These are phyloP conservation scores for Pardosa pseudoannulata DNA, from an alignment of 2,888 invertebrate genomes.

Conservation along the genomic window DNA sequence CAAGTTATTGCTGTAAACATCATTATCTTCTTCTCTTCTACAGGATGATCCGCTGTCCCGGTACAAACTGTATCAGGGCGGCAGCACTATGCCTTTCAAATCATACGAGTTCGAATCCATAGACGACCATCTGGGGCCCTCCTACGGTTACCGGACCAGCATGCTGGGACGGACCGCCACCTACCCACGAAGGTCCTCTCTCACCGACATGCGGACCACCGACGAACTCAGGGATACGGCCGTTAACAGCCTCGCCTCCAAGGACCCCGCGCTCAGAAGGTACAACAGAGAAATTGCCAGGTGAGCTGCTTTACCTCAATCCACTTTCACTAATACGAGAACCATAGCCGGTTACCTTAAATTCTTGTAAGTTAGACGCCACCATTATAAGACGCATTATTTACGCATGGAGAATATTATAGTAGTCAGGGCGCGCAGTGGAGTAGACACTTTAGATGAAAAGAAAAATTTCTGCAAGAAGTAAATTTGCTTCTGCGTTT, in stretches of 20 bases:
- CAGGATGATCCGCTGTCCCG: slow-evolving; percentile 56
- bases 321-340: no score
- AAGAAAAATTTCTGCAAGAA: no score
- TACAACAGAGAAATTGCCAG: slow-evolving; percentile 58
- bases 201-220: slow-evolving; percentile 49
- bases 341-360: no score
- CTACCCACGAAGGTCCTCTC: slow-evolving; percentile 58
- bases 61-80: slow-evolving; percentile 48
- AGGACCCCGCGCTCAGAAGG: slow-evolving; percentile 40
- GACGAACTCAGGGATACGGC: slow-evolving; percentile 46
- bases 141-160: slow-evolving; percentile 21
- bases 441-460: no score
- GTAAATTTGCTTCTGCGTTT: no score
- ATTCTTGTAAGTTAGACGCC: no score
- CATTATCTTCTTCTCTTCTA: no score
- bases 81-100: slow-evolving; percentile 76
- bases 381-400: no score
- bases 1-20: no score
- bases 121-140: slow-evolving; percentile 76
- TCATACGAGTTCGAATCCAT: slow-evolving; percentile 79
- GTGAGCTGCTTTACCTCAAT: slow-evolving; percentile 9
- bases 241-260: slow-evolving; percentile 28
- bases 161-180: slow-evolving; percentile 15
- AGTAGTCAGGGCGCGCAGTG: no score
- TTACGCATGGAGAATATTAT: no score